Percentiles rank a stretch among this genome's conserved stretches.
phyloP scores from a whole-genome alignment of 2,113 vertebrate species.

The Emydocephalus ijimae region DNA sequence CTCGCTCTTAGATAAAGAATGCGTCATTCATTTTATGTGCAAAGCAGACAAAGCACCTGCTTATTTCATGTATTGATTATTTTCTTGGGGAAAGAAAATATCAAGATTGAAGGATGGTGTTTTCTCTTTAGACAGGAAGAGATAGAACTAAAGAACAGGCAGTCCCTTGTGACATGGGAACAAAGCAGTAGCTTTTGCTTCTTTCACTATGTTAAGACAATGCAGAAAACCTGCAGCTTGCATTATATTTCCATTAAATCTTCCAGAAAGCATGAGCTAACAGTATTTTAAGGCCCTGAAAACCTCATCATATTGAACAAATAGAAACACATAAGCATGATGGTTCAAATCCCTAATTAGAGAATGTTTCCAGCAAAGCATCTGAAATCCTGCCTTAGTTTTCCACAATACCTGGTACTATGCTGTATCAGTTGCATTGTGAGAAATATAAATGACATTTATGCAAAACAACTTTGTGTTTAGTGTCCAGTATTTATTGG shows the following conservation, averaged over 20 bases:
- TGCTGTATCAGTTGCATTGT: neutral
- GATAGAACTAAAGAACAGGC: slow-evolving; percentile 16
- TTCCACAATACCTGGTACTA: neutral
- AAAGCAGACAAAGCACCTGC: slow-evolving; percentile 6
- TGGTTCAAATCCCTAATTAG: neutral
- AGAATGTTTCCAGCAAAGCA: neutral
- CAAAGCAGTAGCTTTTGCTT: neutral
- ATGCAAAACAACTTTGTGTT: neutral
- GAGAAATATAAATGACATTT: neutral
- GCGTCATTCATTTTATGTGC: slow-evolving; percentile 12
- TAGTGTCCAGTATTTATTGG: neutral
- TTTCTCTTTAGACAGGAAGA: slow-evolving; percentile 19
- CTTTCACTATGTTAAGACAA: neutral
- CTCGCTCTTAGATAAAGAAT: neutral
- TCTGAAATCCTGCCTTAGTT: neutral
- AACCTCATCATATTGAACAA: neutral
- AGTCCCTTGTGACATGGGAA: slow-evolving; percentile 17
- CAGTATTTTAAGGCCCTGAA: neutral
- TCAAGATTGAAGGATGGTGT: slow-evolving; percentile 14
- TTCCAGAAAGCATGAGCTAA: neutral
- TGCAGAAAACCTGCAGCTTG: neutral
- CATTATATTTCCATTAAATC: neutral
- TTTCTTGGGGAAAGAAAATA: slow-evolving; percentile 25
- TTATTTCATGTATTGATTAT: slow-evolving; percentile 22
- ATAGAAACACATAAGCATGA: neutral